Conservation (phyloP, 1,140 invertebrate species). For the Drosophila ficusphila region DNA sequence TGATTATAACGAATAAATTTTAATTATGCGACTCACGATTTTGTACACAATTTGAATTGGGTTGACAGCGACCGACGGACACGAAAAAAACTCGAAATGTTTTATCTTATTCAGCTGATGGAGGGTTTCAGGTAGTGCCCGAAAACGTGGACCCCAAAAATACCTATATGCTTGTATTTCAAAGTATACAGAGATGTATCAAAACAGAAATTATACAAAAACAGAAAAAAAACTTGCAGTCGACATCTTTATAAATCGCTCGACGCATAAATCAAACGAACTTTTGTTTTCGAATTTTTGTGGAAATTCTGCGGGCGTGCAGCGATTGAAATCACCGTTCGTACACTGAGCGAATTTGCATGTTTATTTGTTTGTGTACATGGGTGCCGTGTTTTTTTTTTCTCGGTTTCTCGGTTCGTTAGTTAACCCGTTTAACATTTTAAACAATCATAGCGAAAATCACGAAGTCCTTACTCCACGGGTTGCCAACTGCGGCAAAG, state of each 20-base stretch:
- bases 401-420: slow-evolving; percentile 51
- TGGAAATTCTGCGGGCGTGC: slow-evolving; percentile 77
- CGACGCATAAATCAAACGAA: slow-evolving; percentile 71
- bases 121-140: slow-evolving; percentile 56
- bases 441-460: slow-evolving; percentile 81
- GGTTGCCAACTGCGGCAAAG: slow-evolving; percentile 70
- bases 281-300: slow-evolving; percentile 53
- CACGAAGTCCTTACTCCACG: slow-evolving; percentile 71
- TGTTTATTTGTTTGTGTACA: slow-evolving; percentile 58
- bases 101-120: slow-evolving; percentile 34
- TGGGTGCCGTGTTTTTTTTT: slow-evolving; percentile 14
- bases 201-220: slow-evolving; percentile 19
- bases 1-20: slow-evolving; percentile 72
- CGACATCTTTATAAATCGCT: slow-evolving; percentile 80
- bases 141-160: slow-evolving; percentile 58
- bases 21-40: slow-evolving; percentile 80
- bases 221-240: slow-evolving; percentile 46
- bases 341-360: slow-evolving; percentile 50
- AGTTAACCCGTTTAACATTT: slow-evolving; percentile 56
- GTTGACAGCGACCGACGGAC: slow-evolving; percentile 64
- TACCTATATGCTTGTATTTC: slow-evolving; percentile 39
- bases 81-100: slow-evolving; percentile 42
- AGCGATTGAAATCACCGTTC: slow-evolving; percentile 52
- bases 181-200: slow-evolving; percentile 30
- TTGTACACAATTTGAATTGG: slow-evolving; percentile 81